Evolutionary conservation across 2,888 invertebrate genomes (phyloP), one percentile per base, ranked within the genome.

Genomic region (Octodonta nipae): DNA sequence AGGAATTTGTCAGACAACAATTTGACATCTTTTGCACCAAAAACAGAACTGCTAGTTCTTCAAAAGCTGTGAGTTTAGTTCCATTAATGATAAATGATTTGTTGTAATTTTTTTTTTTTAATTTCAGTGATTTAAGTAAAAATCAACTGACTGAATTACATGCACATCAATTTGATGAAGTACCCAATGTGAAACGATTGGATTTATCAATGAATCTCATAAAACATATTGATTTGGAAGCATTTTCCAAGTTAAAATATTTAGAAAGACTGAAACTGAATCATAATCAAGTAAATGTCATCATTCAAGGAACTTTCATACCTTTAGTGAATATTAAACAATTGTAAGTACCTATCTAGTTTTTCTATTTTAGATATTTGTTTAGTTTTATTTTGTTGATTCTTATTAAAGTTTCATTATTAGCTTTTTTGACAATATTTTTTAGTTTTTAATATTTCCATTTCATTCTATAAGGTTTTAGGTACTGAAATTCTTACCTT

Each of bases 71-170:
- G 64, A 75, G 77, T 68, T 47, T 35, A 22, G 10, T 11, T 22
- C 11, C n/a, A 22, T n/a, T n/a, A 22, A 2, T 22, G 10, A 4
- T 22, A n/a, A 22, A 22, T 13, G 13, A 3, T 13, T 12, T 8
- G 26, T 10, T 5, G 5, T 5, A 10, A 25, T 25, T 25, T 6
- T 6, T 5, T 10, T 7, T 8, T 13, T 26, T 12, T 39, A 33
- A 34, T 33, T 66, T 25, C 62, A 82, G 83, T 50, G 83, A 88
- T 61, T 65, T 89, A 31, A 84, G 81, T 54, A 75, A 73, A 52
- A 89, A 88, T 58, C 71, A 76, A 46, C 78, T 89, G 52, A 70
- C 72, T 26, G 61, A 69, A 11, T 73, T 89, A 47, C 75, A 80
- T 45, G 72, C 75, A 3, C 73, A 77, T 49, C 78, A 84, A 31